These are phyloP conservation scores for Neomorphus geoffroyi DNA, from an alignment of 2,797 vertebrate genomes.

Conservation along the genomic window DNA sequence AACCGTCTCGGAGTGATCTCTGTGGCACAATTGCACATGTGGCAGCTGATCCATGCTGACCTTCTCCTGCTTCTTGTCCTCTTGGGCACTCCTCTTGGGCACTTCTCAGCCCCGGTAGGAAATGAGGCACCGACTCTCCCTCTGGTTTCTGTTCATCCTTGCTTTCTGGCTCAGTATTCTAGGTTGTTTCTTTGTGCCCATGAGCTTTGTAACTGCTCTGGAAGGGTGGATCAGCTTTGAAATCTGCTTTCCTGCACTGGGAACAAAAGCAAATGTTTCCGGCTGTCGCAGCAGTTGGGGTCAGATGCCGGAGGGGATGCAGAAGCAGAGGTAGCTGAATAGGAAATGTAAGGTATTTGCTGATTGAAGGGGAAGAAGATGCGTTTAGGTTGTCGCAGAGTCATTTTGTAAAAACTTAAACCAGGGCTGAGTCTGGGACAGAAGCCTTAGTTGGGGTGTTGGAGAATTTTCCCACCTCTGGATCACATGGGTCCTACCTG, in stretches of 20 bases:
- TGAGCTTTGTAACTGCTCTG: neutral
- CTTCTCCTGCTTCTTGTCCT: neutral
- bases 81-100: neutral
- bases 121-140: neutral
- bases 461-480: slow-evolving; percentile 23
- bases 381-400: neutral
- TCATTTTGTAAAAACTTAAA: neutral
- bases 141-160: neutral
- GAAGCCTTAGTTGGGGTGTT: neutral
- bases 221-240: neutral
- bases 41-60: neutral
- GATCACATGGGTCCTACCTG: neutral
- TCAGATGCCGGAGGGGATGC: neutral
- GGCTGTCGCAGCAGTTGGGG: neutral
- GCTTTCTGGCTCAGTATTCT: neutral
- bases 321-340: neutral
- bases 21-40: neutral
- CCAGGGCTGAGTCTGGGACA: neutral
- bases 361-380: neutral
- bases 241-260: neutral
- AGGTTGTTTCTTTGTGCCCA: neutral
- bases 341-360: neutral
- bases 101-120: neutral
- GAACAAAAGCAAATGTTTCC: neutral
- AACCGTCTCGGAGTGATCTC: neutral